Base-by-base conservation (phyloP, 1,140 invertebrate species). In the Steinernema khuongi region DNA sequence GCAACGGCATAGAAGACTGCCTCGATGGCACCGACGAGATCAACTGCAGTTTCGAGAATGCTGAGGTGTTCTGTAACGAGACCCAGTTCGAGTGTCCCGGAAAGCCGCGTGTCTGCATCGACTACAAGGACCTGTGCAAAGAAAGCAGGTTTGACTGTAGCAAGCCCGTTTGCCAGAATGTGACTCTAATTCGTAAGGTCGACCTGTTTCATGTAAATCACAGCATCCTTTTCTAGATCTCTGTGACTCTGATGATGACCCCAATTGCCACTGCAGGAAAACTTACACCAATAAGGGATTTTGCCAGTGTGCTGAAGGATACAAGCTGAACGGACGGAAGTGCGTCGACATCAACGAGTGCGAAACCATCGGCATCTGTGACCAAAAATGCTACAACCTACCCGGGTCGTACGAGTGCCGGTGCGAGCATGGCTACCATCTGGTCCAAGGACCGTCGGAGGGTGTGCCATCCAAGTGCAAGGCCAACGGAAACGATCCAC, bases 311-410 rank as follows among this genome's bases (percentile, higher is more conserved):
- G 50, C 43, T 30, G 30, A 18, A 14, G 79, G 79, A 22, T 74
- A 68, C 44, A 66, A 73, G 29, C n/a, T 41, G 1, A 71, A 60
- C 4, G 69, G 41, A 4, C 50, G 68, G 0, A 22, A n/a, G n/a
- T n/a, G n/a, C n/a, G n/a, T n/a, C n/a, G 95, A 98, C 86, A 90
- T 97, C 43, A 89, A 97, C 86, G 96, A 98, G 86, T 99, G 96
- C 66, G 11, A 91, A 67, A 77, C 76, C 14, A 90, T 91, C 0
- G 94, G 94, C 0, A 89, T 90, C 0, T 99, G 96, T 85, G 97
- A 95, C 0, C 82, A 84, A 60, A 73, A 74, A 41, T 82, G 82
- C 60, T 18, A 67, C 19, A 97, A 98, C 86, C 91, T 91, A 79
- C 92, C 93, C 74, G 95, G 94, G 0, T 89, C 90, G 1, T 97